Percentiles rank a stretch among this genome's conserved stretches.
These are phyloP conservation scores for Steinernema hermaphroditum DNA, from an alignment of 2,888 invertebrate species.

Conservation along the genomic window DNA sequence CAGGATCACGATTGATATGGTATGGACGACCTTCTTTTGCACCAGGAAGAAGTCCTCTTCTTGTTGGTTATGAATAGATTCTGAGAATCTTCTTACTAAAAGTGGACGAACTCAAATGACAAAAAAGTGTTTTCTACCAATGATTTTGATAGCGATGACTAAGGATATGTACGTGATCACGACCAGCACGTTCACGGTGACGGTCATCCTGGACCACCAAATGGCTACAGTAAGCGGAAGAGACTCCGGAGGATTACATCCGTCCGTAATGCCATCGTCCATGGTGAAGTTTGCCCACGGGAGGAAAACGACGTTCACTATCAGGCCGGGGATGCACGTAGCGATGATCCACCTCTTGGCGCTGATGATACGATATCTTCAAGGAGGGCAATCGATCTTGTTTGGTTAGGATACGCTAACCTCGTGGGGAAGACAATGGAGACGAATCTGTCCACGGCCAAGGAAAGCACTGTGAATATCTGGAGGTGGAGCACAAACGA, in stretches of 20 bases:
- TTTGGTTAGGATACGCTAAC: background rate
- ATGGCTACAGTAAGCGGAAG: background rate
- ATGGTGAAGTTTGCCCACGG: too few species aligned
- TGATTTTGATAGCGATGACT: background rate
- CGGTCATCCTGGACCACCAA: conserved; percentile 6
- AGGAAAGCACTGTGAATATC: background rate
- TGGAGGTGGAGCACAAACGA: background rate
- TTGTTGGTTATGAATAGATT: background rate
- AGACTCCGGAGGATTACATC: background rate
- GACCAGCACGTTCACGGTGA: background rate
- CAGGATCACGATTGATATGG: background rate
- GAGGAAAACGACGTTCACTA: background rate
- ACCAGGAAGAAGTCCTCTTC: background rate
- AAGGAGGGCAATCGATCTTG: background rate
- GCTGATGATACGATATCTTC: background rate
- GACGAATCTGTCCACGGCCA: too few species aligned
- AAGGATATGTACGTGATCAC: background rate
- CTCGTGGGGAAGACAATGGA: background rate
- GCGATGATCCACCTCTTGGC: background rate
- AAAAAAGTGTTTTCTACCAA: background rate
- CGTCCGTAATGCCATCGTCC: too few species aligned
- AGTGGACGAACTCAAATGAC: background rate
- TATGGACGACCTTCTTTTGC: background rate
- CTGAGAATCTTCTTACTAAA: background rate
- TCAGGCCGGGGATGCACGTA: background rate